Conservation (phyloP, 2,113 vertebrate genomes). For the Serilophus lunatus region DNA sequence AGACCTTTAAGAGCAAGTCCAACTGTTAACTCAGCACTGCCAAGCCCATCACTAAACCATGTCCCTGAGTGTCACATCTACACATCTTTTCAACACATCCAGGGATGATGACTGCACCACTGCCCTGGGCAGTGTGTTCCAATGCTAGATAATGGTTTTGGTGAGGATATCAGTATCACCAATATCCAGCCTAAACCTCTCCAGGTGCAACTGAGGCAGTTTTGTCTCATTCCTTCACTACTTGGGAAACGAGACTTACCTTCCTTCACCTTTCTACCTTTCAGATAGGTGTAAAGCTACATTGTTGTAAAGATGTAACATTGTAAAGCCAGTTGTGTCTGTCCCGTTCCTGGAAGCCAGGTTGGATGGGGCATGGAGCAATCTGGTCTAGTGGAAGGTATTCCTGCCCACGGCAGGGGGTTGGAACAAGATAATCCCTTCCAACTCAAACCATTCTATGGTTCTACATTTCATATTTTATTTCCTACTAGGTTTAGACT, state of each 20-base stretch:
- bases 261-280: neutral
- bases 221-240: neutral
- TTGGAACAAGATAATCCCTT: neutral
- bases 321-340: neutral
- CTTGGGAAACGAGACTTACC: neutral
- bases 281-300: neutral
- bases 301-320: neutral
- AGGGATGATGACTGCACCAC: neutral
- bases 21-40: neutral
- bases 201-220: rapidly evolving
- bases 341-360: neutral
- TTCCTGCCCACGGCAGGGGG: neutral
- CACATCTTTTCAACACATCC: neutral
- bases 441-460: neutral
- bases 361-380: neutral
- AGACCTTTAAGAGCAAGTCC: rapidly evolving
- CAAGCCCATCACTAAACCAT: neutral
- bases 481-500: neutral
- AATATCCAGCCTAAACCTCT: neutral
- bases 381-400: rapidly evolving
- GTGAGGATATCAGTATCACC: too few species aligned
- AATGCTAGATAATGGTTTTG: rapidly evolving
- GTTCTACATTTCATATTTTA: neutral
- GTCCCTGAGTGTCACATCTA: neutral
- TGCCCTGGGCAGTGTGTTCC: neutral